Conservation (phyloP, 2,888 invertebrate genomes). For the Eupithecia insigniata region DNA sequence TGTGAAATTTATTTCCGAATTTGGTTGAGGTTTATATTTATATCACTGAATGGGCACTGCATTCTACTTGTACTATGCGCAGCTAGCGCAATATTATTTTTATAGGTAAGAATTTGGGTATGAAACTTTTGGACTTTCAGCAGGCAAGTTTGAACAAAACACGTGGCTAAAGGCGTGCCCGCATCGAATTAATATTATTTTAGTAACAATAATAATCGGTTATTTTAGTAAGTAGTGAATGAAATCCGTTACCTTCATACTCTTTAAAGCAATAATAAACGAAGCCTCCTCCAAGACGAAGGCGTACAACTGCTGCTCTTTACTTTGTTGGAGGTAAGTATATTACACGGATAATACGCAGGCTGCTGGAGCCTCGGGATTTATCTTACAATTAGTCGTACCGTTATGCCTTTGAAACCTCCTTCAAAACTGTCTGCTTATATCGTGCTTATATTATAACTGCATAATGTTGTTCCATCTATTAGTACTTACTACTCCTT, state of each 20-base stretch:
- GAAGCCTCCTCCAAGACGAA: conserved; percentile 13
- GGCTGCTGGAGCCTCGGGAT: conserved; percentile 8
- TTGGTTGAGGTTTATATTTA: conserved; percentile 27
- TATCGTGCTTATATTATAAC: not conserved
- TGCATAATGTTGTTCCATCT: not conserved
- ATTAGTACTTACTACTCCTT: not conserved
- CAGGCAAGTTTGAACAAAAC: not conserved
- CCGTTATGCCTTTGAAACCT: conserved; percentile 15
- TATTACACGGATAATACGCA: conserved; percentile 28
- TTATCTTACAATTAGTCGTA: conserved; percentile 27
- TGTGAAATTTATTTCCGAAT: conserved; percentile 37
- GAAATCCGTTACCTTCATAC: not conserved
- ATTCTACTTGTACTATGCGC: conserved; percentile 15
- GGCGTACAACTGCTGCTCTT: conserved; percentile 18
- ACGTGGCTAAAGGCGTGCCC: not conserved
- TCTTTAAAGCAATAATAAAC: not conserved
- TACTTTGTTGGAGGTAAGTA: conserved; percentile 29
- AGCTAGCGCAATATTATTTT: not conserved
- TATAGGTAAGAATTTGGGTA: not conserved
- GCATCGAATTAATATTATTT: too few relatives aligned
- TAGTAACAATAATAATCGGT: too few relatives aligned
- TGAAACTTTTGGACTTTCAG: not conserved
- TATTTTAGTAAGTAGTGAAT: not conserved
- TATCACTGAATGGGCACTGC: conserved; percentile 15
- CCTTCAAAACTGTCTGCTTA: not conserved